Evolutionary conservation across 1,140 invertebrate species (phyloP).

Genomic region (Tetragnatha versicolor): DNA sequence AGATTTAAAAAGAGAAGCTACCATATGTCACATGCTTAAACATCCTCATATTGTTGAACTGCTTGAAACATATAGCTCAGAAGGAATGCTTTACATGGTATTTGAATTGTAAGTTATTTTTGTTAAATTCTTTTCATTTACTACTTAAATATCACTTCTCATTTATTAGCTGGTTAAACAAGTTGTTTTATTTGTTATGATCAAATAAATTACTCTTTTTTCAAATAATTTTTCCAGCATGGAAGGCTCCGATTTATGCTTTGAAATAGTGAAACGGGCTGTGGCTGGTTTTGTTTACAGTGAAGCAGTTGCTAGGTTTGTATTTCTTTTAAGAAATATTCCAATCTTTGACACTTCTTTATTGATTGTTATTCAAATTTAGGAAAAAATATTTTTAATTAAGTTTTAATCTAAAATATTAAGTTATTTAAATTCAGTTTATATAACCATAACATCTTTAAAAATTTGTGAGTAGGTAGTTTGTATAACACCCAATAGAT

Average conservation of each 20-base stretch:
- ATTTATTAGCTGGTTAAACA: too few relatives aligned
- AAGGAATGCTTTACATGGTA: slow-evolving; percentile 99
- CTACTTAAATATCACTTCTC: slow-evolving; percentile 4
- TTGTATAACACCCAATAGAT: too few relatives aligned
- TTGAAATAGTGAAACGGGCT: slow-evolving; percentile 96
- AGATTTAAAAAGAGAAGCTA: slow-evolving; percentile 96
- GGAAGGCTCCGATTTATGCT: slow-evolving; percentile 98
- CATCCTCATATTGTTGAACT: slow-evolving; percentile 98
- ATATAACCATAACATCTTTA: too few relatives aligned
- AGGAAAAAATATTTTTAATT: slow-evolving; percentile 12
- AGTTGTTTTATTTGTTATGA: too few relatives aligned
- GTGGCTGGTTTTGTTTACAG: slow-evolving; percentile 97
- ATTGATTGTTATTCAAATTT: slow-evolving; percentile 4
- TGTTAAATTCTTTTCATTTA: neutral
- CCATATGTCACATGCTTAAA: slow-evolving; percentile 98
- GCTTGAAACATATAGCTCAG: slow-evolving; percentile 96
- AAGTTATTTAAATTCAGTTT: too few relatives aligned
- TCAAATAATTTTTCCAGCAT: slow-evolving; percentile 81
- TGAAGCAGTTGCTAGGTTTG: slow-evolving; percentile 96
- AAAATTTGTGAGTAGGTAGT: too few relatives aligned
- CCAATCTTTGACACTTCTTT: neutral
- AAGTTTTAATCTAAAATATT: too few relatives aligned
- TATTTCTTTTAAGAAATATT: too few relatives aligned
- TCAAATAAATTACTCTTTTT: too few relatives aligned
- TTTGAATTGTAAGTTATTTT: slow-evolving; percentile 95